Conservation (phyloP, 2,797 vertebrate genomes). For the Acrossocheilus wenchowensis region DNA sequence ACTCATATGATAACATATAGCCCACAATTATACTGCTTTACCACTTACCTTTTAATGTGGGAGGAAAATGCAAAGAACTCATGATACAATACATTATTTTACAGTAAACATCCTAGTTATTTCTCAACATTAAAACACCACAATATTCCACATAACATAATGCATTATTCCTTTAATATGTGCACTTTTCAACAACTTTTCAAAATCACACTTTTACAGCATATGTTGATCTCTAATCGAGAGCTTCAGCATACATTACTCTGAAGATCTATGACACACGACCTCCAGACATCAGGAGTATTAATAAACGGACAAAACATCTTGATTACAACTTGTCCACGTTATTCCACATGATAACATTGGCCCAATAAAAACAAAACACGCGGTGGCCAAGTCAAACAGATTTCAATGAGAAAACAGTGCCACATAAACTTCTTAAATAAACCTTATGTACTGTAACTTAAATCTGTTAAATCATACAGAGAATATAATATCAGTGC, state of each 20-base stretch:
- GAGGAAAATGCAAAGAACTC: not conserved
- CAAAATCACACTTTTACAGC: conserved; percentile 62
- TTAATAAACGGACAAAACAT: not conserved
- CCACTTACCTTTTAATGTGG: not conserved
- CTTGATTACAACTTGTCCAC: not conserved
- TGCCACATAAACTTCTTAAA: not conserved
- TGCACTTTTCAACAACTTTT: conserved; percentile 64
- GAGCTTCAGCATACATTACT: conserved; percentile 1
- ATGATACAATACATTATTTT: not conserved
- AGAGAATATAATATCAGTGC: not conserved
- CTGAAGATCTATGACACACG: conserved; percentile 45
- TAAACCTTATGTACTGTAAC: not conserved
- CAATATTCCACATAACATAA: conserved; percentile 49
- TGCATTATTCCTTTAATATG: conserved; percentile 69
- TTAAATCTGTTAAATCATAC: not conserved
- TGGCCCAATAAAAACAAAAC: not conserved
- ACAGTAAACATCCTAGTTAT: not conserved
- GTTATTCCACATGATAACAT: not conserved
- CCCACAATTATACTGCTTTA: not conserved
- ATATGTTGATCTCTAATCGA: not conserved
- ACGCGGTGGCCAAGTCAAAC: not conserved
- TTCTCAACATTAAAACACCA: not conserved
- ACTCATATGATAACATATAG: not conserved
- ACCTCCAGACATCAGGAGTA: not conserved
- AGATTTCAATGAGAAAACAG: not conserved